Evolutionary conservation across 1,140 invertebrate genomes (phyloP).

Genomic region (Bombus fervidus): DNA sequence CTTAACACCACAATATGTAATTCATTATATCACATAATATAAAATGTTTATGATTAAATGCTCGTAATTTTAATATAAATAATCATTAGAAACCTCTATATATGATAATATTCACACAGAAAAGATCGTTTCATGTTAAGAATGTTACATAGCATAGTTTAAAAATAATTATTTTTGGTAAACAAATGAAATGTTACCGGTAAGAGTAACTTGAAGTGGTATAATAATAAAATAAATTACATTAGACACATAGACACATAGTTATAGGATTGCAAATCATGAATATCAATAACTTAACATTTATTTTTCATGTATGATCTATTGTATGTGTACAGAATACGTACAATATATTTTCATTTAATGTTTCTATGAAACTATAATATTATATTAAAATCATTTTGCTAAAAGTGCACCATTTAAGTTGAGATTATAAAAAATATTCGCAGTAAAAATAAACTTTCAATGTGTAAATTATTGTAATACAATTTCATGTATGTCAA

Average conservation of each 20-base stretch:
- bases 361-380: constrained; percentile 18
- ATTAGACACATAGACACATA: neutral
- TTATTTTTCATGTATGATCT: neutral
- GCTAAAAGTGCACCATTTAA: neutral
- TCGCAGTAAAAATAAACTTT: neutral
- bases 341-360: neutral
- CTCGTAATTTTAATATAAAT: neutral
- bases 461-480: no score
- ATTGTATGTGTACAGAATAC: neutral
- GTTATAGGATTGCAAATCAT: neutral
- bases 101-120: no score
- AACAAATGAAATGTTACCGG: neutral
- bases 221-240: neutral
- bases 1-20: neutral
- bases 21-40: neutral
- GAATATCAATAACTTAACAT: neutral
- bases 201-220: neutral
- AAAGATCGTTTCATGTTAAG: neutral
- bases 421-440: neutral
- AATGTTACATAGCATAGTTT: neutral
- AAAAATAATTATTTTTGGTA: neutral
- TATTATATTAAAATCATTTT: neutral
- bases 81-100: neutral
- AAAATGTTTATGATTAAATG: neutral
- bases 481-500: neutral